phyloP scores from a whole-genome alignment of 2,888 invertebrate genomes.

The Limnephilus rhombicus region DNA sequence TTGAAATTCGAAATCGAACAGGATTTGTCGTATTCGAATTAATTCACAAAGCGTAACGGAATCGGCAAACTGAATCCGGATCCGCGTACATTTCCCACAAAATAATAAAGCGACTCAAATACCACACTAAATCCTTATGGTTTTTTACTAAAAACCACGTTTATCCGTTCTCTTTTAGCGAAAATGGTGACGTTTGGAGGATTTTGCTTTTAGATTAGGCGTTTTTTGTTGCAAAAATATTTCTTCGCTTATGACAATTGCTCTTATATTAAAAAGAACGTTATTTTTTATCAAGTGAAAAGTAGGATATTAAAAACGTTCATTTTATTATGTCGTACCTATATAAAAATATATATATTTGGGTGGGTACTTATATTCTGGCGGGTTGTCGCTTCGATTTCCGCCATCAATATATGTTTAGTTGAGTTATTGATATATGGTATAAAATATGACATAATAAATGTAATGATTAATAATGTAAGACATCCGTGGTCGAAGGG shows the following conservation, averaged over 20 bases:
- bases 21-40: constrained; percentile 27
- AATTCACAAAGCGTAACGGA: constrained; percentile 13
- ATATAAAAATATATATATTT: no score
- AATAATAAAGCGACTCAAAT: background rate
- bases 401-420: no score
- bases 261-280: background rate
- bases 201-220: background rate
- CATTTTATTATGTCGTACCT: no score
- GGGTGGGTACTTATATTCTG: no score
- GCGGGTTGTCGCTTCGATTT: no score
- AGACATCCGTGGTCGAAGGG: no score
- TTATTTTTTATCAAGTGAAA: no score
- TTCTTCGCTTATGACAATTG: background rate
- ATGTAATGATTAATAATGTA: no score
- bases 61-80: background rate
- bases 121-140: background rate
- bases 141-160: constrained; percentile 21
- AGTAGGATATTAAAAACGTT: no score
- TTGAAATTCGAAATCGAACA: constrained; percentile 2
- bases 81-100: background rate
- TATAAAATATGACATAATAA: no score
- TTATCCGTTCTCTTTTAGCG: background rate
- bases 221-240: background rate
- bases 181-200: background rate
- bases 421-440: no score